These are phyloP conservation scores for Xerus inauris DNA, from an alignment of 2,113 vertebrate genomes.

Conservation along the genomic window DNA sequence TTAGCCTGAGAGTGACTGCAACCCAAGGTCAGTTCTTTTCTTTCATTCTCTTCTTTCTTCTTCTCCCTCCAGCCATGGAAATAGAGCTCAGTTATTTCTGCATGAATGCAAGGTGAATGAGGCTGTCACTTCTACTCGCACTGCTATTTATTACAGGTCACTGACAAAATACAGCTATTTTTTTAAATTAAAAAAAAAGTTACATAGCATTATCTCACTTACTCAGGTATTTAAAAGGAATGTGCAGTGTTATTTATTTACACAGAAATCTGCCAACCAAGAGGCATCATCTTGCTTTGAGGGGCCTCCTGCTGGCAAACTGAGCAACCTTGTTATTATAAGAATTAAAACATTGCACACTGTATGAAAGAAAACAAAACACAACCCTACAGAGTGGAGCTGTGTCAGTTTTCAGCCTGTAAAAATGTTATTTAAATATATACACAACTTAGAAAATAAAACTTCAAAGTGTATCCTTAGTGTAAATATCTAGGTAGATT, in stretches of 20 bases:
- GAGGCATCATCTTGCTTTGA: slow-evolving; percentile 78
- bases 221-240: slow-evolving; percentile 55
- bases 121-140: slow-evolving; percentile 88
- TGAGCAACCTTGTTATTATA: slow-evolving; percentile 72
- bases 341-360: slow-evolving; percentile 70
- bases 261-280: slow-evolving; percentile 72
- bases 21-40: slow-evolving; percentile 89
- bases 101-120: slow-evolving; percentile 93
- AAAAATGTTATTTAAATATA: neutral
- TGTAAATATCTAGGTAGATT: neutral
- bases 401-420: slow-evolving; percentile 54
- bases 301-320: slow-evolving; percentile 79
- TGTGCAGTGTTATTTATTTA: slow-evolving; percentile 79
- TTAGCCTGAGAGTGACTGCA: slow-evolving; percentile 60
- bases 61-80: slow-evolving; percentile 85
- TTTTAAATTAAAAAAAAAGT: slow-evolving; percentile 78
- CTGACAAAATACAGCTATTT: slow-evolving; percentile 89
- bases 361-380: slow-evolving; percentile 51
- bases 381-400: neutral
- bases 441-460: slow-evolving; percentile 41
- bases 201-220: slow-evolving; percentile 77
- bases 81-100: slow-evolving; percentile 89
- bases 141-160: slow-evolving; percentile 93
- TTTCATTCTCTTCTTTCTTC: slow-evolving; percentile 66
- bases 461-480: neutral